Base-by-base conservation (phyloP, 2,797 vertebrate species). In the Propithecus perrieri region DNA sequence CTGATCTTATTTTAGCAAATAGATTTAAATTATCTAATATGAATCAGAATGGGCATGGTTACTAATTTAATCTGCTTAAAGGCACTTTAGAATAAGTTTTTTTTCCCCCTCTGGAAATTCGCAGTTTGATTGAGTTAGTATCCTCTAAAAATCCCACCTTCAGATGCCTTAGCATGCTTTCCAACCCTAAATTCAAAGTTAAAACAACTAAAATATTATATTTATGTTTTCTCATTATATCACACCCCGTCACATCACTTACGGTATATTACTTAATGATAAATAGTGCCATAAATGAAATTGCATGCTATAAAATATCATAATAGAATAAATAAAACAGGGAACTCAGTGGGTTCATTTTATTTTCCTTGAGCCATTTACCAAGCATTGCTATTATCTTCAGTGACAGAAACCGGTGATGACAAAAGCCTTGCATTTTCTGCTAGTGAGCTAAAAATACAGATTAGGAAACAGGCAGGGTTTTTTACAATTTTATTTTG, bases 291-390 rank as follows among this genome's bases (percentile, higher is more conserved):
- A 93, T 94, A 97, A 97, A 96, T 95, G 83, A 97, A 98, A 97
- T n/a, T 69, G 2, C 4, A 84, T 85, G 4, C 30, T 97, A 35
- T 92, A 96, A 98, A 97, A 26, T 85, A 91, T 69, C 94, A 96
- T n/a, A 95, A 96, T 41, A 96, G 24, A 94, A 98, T 93, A 98
- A 98, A 97, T 94, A 41, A 98, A 98, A 95, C 75, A 85, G 20
- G 75, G 20, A 85, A 78, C 8, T 98, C 15, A 0, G 93, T 55
- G 2, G 33, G 24, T 96, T 97, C 17, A 15, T 91, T 97, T 98
- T 95, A n/a, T 97, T 98, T 98, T 96, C 69, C 48, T 97, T 97
- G 94, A 98, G 86, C 92, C 89, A 90, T 98, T 97, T 97, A 85
- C 50, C 84, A 97, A 98, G 72, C 41, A 83, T 80, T 89, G 61